phyloP scores from a whole-genome alignment of 1,140 invertebrate genomes.

The Drosophila setifemur region DNA sequence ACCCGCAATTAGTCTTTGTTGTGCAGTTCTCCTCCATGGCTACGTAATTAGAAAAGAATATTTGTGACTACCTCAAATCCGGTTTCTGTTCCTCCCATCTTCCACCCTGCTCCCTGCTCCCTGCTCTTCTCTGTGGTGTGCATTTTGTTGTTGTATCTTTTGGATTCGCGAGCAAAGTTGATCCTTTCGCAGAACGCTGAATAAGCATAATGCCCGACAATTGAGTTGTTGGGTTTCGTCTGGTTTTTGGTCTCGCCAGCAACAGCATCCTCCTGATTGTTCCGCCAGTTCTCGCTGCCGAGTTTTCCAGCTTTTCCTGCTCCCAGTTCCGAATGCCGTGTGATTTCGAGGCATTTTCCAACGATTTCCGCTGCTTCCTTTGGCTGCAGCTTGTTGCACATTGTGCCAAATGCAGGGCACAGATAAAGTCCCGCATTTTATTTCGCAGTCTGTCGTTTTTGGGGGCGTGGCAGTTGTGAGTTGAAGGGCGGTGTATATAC shows the following conservation, averaged over 20 bases:
- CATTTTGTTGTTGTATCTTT: too few species aligned
- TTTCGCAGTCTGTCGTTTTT: slow-evolving; percentile 1
- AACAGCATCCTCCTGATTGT: too few species aligned
- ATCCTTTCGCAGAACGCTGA: slow-evolving; percentile 1
- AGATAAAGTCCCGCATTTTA: slow-evolving; percentile 26
- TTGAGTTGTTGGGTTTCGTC: slow-evolving; percentile 4
- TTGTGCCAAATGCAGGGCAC: not conserved
- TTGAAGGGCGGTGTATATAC: not conserved
- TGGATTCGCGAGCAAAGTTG: not conserved
- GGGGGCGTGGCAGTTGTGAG: not conserved
- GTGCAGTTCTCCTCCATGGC: too few species aligned
- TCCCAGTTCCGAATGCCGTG: not conserved
- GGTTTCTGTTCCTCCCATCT: too few species aligned
- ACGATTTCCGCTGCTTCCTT: slow-evolving; percentile 6
- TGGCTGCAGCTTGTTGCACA: slow-evolving; percentile 4
- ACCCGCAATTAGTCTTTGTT: too few species aligned
- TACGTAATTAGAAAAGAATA: too few species aligned
- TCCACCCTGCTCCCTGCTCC: too few species aligned
- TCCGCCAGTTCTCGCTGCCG: too few species aligned
- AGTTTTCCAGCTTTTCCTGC: not conserved
- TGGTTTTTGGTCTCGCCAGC: slow-evolving; percentile 2
- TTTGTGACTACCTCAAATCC: too few species aligned
- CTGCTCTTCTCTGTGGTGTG: too few species aligned
- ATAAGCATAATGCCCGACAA: slow-evolving; percentile 10
- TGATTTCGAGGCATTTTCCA: slow-evolving; percentile 16